A percentile compares a stretch with the other conserved stretches of the same genome.
Evolutionary conservation across 2,113 vertebrate species (phyloP).

Genomic region (Planiliza haematocheilus): DNA sequence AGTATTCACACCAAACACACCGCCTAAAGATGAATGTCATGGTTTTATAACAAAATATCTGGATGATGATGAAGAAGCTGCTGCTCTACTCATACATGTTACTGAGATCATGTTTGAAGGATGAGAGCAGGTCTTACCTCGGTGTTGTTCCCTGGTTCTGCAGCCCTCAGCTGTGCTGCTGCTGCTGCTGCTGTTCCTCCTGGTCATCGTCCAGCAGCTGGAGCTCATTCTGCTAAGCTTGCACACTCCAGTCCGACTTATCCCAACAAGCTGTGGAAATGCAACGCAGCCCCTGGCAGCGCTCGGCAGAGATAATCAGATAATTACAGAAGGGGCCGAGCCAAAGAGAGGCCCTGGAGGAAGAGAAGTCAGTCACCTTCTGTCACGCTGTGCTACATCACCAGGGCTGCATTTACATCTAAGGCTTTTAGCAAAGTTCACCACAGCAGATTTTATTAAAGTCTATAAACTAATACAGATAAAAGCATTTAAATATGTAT

Average conservation of each 20-base stretch:
- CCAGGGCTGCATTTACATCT: too few species aligned
- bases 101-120: too few species aligned
- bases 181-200: neutral
- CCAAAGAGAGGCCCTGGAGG: constrained; percentile 50
- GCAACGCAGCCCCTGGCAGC: constrained; percentile 65
- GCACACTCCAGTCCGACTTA: constrained; percentile 48
- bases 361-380: constrained; percentile 8
- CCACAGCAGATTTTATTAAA: too few species aligned
- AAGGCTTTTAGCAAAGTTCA: too few species aligned
- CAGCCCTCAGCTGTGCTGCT: neutral
- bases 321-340: constrained; percentile 56
- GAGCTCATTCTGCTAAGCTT: constrained; percentile 61
- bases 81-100: too few species aligned
- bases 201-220: constrained; percentile 48
- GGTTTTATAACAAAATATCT: too few species aligned
- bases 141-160: neutral
- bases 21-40: too few species aligned
- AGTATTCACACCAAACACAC: too few species aligned
- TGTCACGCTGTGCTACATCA: neutral
- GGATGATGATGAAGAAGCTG: too few species aligned
- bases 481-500: too few species aligned
- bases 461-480: too few species aligned
- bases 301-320: constrained; percentile 57
- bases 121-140: constrained; percentile 43
- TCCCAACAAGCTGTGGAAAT: constrained; percentile 56